Evolutionary conservation across 1,140 invertebrate species (phyloP), one percentile per base, ranked within the genome.

Genomic region (Monochamus saltuarius): DNA sequence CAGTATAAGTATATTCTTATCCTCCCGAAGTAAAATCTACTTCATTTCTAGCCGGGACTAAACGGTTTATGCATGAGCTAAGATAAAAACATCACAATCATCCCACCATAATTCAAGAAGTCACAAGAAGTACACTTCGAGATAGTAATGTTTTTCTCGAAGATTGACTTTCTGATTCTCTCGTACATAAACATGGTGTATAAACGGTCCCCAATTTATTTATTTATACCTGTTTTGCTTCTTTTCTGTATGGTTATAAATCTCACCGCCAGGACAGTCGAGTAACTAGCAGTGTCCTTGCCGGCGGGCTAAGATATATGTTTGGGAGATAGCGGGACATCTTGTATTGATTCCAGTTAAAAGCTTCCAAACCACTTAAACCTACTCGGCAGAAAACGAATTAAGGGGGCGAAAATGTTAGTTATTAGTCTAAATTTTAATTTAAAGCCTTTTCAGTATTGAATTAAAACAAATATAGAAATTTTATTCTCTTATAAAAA

Each of bases 261-360:
- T 70, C 66, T 65, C 49, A 38, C 22, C 49, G 59, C 38, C 40
- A 63, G 55, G 66, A 67, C 66, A 64, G 66, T 62, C 62, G 66
- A 69, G 68, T 69, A 69, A 71, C 69, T 69, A 70, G 68, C 62
- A 66, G 64, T 71, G 69, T 62, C 72, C 70, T 72, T 66, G 58
- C 56, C 56, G 56, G 67, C 62, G 56, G 56, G 67, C 62, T 63
- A 69, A 72, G 71, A 74, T 74, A 73, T 70, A 73, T 73, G 71
- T 70, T 55, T 62, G 29, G 36, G 61, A 66, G 67, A 72, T 69
- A 71, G 66, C 59, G 67, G 68, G 68, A 72, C 69, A 74, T 72
- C 64, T 71, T 71, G 70, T 72, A 74, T 74, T 70, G 73, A 74
- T 74, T 74, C 70, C 65, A 64, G 65, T 69, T 72, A 72, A 74